Evolutionary conservation across 2,888 invertebrate genomes (phyloP).

Genomic region (Himalopsyche anomala): DNA sequence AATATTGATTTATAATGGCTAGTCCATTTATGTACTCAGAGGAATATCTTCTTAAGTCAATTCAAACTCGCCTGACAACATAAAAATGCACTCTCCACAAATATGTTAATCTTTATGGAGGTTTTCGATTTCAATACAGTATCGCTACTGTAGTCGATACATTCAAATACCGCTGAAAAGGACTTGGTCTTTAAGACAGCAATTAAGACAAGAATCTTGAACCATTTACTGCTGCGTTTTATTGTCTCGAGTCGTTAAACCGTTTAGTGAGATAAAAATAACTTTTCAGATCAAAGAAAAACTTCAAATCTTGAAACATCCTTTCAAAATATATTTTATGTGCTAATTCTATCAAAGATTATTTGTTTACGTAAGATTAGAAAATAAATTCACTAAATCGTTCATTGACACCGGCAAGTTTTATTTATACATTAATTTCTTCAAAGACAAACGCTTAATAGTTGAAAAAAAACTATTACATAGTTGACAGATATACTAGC

Average conservation of each 20-base stretch:
- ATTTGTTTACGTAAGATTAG: no score
- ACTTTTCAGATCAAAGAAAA: background rate
- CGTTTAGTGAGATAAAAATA: background rate
- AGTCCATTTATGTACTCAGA: no score
- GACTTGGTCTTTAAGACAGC: background rate
- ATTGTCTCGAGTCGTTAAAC: background rate
- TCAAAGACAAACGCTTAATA: no score
- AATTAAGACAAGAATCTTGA: slow-evolving; percentile 7
- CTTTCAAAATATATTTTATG: no score
- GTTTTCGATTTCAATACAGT: background rate
- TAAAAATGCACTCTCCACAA: slow-evolving; percentile 14
- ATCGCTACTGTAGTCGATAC: background rate
- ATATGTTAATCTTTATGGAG: background rate
- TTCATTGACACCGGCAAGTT: no score
- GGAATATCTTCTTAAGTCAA: background rate
- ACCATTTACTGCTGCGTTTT: background rate
- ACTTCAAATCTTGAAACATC: background rate
- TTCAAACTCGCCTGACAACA: background rate
- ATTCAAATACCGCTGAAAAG: background rate
- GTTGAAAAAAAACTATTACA: no score
- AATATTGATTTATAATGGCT: no score
- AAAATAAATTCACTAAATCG: no score
- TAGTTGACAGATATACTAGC: no score
- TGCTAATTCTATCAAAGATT: no score
- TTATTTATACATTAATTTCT: no score